phyloP scores from a whole-genome alignment of 2,113 vertebrate genomes.

The Erinaceus europaeus region DNA sequence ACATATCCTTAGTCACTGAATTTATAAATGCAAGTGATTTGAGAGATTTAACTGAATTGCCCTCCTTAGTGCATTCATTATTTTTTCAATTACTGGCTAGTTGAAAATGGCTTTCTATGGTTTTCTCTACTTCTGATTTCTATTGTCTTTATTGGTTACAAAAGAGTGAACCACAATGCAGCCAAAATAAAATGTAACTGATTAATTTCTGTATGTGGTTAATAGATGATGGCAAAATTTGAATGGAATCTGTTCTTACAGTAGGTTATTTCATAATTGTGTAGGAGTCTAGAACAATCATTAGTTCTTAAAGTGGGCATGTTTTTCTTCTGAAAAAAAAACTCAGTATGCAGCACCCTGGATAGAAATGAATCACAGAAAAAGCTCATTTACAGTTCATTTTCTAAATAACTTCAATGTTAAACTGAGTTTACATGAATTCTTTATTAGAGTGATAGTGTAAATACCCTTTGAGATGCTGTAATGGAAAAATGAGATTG shows the following conservation, averaged over 20 bases:
- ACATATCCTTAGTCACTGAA: not conserved
- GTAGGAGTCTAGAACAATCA: not conserved
- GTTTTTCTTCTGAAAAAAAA: not conserved
- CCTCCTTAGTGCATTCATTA: not conserved
- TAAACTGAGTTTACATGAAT: slow-evolving; percentile 26
- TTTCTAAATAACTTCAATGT: not conserved
- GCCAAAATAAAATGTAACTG: not conserved
- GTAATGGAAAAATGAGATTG: not conserved
- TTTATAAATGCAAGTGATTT: not conserved
- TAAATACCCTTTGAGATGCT: not conserved
- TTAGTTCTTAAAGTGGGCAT: not conserved
- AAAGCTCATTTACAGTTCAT: not conserved
- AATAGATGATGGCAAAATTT: not conserved
- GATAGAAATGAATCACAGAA: not conserved
- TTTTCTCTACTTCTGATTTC: not conserved
- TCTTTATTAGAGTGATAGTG: not conserved
- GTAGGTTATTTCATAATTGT: not conserved
- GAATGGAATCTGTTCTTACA: not conserved
- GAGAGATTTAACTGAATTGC: not conserved
- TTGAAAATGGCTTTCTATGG: not conserved
- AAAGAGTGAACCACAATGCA: not conserved
- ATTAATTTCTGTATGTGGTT: not conserved
- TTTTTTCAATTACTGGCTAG: not conserved
- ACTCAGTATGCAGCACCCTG: not conserved
- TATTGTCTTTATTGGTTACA: not conserved